Evolutionary conservation across 1,140 invertebrate species (phyloP).

Genomic region (Plectrocnemia conspersa): DNA sequence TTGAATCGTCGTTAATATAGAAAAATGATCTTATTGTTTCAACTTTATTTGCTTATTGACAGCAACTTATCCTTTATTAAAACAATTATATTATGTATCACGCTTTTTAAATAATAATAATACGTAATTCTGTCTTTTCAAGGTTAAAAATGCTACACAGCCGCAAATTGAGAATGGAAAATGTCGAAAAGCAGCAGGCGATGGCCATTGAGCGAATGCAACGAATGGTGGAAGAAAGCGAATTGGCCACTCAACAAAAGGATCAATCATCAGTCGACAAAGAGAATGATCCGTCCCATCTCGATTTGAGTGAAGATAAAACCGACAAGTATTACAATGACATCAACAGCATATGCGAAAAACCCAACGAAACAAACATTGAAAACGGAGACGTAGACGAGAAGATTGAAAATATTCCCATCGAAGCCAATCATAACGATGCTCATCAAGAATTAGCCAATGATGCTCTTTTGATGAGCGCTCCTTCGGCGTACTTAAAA

Average conservation of each 20-base stretch:
- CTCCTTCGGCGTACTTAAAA: constrained; percentile 20
- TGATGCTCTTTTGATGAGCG: constrained; percentile 17
- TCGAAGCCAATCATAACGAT: constrained; percentile 10
- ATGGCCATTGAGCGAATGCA: constrained; percentile 49
- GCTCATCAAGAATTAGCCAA: neutral
- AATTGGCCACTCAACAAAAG: constrained; percentile 29
- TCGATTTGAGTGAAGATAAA: constrained; percentile 3
- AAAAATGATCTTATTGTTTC: no score
- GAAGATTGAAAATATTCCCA: neutral
- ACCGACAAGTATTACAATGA: constrained; percentile 10
- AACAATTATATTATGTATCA: no score
- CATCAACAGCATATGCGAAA: neutral
- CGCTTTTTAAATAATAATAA: constrained; percentile 4
- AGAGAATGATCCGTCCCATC: constrained; percentile 7
- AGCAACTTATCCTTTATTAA: no score
- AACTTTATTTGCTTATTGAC: no score
- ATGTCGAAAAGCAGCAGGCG: constrained; percentile 60
- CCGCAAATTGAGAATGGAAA: constrained; percentile 69
- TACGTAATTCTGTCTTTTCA: constrained; percentile 23
- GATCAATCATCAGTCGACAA: constrained; percentile 16
- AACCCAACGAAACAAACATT: constrained; percentile 3
- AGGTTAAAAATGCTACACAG: constrained; percentile 69
- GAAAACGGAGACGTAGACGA: constrained; percentile 12
- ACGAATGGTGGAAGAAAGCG: constrained; percentile 44
- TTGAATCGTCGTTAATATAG: no score